Percentiles rank a stretch among this genome's conserved stretches.
phyloP scores from a whole-genome alignment of 2,888 invertebrate species.

The Caenorhabditis macrosperma region DNA sequence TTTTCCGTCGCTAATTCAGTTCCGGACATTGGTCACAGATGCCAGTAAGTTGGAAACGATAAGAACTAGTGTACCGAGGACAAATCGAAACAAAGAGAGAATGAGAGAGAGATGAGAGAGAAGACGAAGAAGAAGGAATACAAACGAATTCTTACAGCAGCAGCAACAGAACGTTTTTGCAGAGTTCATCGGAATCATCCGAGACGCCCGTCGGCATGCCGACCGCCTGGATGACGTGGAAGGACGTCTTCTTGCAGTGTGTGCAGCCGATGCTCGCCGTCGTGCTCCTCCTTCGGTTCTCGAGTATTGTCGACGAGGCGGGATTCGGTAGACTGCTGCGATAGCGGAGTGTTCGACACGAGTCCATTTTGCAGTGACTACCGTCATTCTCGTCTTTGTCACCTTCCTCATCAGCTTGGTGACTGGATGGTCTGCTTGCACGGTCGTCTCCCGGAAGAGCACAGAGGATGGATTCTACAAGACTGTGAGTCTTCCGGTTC shows the following conservation, averaged over 20 bases:
- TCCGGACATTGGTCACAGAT: constrained; percentile 1
- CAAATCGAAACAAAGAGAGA: not conserved
- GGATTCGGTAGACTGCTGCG: constrained; percentile 36
- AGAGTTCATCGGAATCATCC: constrained; percentile 19
- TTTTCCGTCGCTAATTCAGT: not conserved
- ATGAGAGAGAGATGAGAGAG: not conserved
- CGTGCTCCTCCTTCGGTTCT: constrained; percentile 52
- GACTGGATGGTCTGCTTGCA: constrained; percentile 57
- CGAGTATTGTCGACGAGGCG: constrained; percentile 53
- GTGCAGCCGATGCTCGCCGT: constrained; percentile 59
- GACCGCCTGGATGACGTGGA: constrained; percentile 57
- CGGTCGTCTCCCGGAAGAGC: constrained; percentile 32
- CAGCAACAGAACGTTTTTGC: too few species aligned
- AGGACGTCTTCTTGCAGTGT: constrained; percentile 48
- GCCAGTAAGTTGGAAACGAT: constrained; percentile 28
- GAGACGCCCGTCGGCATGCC: not conserved
- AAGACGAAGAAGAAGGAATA: not conserved
- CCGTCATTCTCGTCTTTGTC: constrained; percentile 36
- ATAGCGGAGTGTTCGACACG: not conserved
- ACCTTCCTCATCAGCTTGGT: constrained; percentile 50
- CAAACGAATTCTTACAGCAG: too few species aligned
- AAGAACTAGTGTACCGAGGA: constrained; percentile 17
- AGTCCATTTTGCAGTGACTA: constrained; percentile 35
- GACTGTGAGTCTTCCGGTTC: constrained; percentile 15
- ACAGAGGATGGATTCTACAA: constrained; percentile 44